Conservation (phyloP, 2,797 vertebrate genomes). For the Acipenser transmontanus region DNA sequence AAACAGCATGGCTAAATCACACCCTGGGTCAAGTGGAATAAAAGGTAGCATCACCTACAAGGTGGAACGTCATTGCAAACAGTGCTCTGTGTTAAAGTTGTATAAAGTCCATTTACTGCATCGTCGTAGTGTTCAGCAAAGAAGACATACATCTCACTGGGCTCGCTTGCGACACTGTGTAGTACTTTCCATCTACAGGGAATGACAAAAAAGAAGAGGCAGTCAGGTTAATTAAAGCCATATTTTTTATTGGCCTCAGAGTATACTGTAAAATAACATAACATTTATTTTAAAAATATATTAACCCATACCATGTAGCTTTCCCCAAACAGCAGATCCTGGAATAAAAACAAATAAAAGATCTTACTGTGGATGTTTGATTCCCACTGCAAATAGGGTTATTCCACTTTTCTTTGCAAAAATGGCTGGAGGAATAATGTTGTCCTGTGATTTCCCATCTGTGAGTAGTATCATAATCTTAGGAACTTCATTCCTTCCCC, state of each 20-base stretch:
- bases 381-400: constrained; percentile 21
- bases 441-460: constrained; percentile 25
- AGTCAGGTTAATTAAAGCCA: not conserved
- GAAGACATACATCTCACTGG: constrained; percentile 24
- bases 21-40: too few relatives aligned
- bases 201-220: not conserved
- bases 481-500: constrained; percentile 12
- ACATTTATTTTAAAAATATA: too few relatives aligned
- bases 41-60: constrained; percentile 5
- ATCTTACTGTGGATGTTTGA: constrained; percentile 22
- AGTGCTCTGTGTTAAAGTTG: constrained; percentile 22
- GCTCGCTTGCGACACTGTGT: constrained; percentile 18
- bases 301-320: not conserved
- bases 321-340: not conserved
- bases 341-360: not conserved
- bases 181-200: constrained; percentile 22
- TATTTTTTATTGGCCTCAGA: not conserved
- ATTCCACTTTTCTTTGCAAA: constrained; percentile 20
- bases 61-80: constrained; percentile 26
- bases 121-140: constrained; percentile 25
- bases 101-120: constrained; percentile 27
- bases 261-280: too few relatives aligned
- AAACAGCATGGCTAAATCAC: too few relatives aligned
- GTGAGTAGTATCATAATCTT: constrained; percentile 25
- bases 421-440: constrained; percentile 6